A percentile compares a stretch with the other conserved stretches of the same genome.
These are phyloP conservation scores for Actinopyga echinites DNA, from an alignment of 53 echinoderm and acorn worm genomes.

Conservation along the genomic window DNA sequence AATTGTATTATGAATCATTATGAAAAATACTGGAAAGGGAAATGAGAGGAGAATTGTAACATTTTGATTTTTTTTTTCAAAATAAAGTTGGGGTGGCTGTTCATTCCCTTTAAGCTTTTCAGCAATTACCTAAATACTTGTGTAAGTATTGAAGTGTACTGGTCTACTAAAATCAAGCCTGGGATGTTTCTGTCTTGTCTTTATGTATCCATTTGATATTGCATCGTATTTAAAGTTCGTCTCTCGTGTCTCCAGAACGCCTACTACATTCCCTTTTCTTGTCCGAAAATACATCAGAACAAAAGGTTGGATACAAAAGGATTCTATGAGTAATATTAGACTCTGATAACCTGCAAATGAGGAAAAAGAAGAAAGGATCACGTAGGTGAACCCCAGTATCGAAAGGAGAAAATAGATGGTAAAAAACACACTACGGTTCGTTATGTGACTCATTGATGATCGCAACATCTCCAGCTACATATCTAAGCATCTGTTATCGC, in stretches of 20 bases:
- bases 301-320: conserved; percentile 65
- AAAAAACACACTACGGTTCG: no score
- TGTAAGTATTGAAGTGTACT: conserved; percentile 15
- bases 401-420: no score
- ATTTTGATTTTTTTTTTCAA: no score
- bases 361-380: background rate
- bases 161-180: background rate
- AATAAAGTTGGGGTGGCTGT: no score
- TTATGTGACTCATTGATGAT: background rate
- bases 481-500: no score
- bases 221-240: background rate
- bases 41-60: no score
- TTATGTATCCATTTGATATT: conserved; percentile 11
- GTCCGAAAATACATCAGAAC: conserved; percentile 68
- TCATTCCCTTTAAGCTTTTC: no score
- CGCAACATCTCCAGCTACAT: no score
- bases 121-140: background rate
- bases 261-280: conserved; percentile 75
- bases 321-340: conserved; percentile 64
- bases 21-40: no score
- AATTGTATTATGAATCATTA: no score
- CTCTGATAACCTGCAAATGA: conserved; percentile 63
- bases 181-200: background rate
- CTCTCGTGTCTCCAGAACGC: conserved; percentile 60
- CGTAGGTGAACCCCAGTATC: no score